These are phyloP conservation scores for Gavialis gangeticus DNA, from an alignment of 2,113 vertebrate genomes.

Conservation along the genomic window DNA sequence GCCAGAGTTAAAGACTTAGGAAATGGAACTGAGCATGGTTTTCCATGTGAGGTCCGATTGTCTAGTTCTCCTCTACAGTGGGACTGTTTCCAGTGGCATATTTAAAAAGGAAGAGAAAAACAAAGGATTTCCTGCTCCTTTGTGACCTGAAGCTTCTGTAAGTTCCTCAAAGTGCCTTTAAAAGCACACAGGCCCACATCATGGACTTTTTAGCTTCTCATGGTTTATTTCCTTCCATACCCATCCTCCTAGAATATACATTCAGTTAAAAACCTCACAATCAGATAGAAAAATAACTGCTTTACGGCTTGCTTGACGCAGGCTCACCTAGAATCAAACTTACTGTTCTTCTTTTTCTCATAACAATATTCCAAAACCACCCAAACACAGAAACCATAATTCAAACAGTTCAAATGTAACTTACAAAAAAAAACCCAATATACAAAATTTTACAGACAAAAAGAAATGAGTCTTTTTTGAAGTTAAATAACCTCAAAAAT, in stretches of 20 bases:
- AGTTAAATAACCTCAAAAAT: neutral
- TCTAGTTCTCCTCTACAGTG: neutral
- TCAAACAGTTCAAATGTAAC: neutral
- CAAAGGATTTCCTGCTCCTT: neutral
- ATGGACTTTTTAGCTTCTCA: neutral
- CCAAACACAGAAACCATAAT: neutral
- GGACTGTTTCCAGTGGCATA: neutral
- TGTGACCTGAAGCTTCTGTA: neutral
- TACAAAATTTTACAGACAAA: neutral
- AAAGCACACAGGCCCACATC: neutral
- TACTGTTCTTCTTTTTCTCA: neutral
- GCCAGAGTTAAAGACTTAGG: neutral
- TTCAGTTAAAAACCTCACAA: neutral
- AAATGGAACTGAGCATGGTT: neutral
- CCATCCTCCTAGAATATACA: neutral
- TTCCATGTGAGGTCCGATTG: neutral
- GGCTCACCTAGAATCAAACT: neutral
- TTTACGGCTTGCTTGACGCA: neutral
- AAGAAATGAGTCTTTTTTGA: neutral
- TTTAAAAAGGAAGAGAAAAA: neutral
- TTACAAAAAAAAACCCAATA: neutral
- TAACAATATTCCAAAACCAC: neutral
- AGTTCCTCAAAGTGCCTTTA: slow-evolving; percentile 16
- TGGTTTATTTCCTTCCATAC: neutral
- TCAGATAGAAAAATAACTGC: neutral